Evolutionary conservation across 1,140 invertebrate species (phyloP), one percentile per base, ranked within the genome.

Genomic region (Solen grandis): DNA sequence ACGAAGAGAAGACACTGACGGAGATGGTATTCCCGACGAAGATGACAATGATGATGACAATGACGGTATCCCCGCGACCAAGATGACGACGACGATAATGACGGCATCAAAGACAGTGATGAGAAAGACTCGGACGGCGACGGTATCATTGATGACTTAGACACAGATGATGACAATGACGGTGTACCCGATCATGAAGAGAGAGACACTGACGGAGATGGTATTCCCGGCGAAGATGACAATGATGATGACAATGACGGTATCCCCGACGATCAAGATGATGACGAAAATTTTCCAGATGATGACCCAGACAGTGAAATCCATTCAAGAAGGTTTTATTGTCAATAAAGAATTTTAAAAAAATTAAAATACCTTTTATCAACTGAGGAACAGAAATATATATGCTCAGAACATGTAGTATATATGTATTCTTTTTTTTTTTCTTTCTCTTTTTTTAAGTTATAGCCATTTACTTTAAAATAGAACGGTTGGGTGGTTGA

Each of bases 11-110:
- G 88, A 89, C 72, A 75, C 50, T 38, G 85, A n/a, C 65, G 78
- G 77, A 41, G 85, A 88, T 80, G 88, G 87, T 14, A 85, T 88
- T 46, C 83, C 82, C 3, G 74, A 82, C 55, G 36, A 85, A 27
- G 13, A 55, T 19, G 72, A 85, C 46, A 46, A 59, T 29, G 85
- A 82, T 33, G 54, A 74, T 52, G 85, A 88, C 77, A 84, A 82
- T 50, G 87, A 88, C 82, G 88, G 89, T n/a, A 90, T 88, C 46
- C 87, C 87, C 19, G 85, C n/a, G n/a, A n/a, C n/a, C n/a, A n/a
- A n/a, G 86, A 87, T 55, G 78, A 85, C 33, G 86, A 57, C 46
- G 66, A 83, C 41, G 81, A 66, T 46, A 78, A 81, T 60, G 33
- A 35, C 46, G 63, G 60, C 70, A 62, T 75, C 38, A n/a, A 35